Percentiles rank a stretch among this genome's conserved stretches.
Evolutionary conservation across 2,888 invertebrate species (phyloP).

Genomic region (Suillia variegata): DNA sequence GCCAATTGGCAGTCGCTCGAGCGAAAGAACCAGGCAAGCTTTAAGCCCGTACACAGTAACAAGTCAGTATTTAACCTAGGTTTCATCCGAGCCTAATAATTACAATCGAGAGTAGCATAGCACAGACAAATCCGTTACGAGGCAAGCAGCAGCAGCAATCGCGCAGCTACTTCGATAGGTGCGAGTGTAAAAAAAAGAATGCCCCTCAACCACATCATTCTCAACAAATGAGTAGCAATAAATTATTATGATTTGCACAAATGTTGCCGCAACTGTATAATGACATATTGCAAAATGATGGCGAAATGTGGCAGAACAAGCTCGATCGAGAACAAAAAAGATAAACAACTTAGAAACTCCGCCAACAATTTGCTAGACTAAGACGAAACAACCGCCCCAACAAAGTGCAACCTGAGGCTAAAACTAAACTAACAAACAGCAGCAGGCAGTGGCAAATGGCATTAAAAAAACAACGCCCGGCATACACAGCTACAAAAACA

Average conservation of each 20-base stretch:
- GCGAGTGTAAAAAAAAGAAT: background rate
- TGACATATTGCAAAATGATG: conserved; percentile 51
- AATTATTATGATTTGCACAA: conserved; percentile 58
- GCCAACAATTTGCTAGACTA: conserved; percentile 14
- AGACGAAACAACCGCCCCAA: conserved; percentile 17
- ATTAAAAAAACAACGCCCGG: conserved; percentile 2
- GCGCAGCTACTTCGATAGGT: background rate
- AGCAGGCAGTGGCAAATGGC: conserved; percentile 14
- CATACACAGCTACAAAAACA: background rate
- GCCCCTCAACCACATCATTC: conserved; percentile 16
- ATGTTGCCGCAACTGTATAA: conserved; percentile 51
- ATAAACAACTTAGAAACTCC: conserved; percentile 20
- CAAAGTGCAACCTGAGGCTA: conserved; percentile 17
- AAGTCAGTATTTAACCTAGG: background rate
- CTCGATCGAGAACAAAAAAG: conserved; percentile 12
- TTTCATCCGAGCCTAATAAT: conserved; percentile 1
- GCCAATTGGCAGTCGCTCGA: conserved; percentile 18
- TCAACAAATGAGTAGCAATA: conserved; percentile 51
- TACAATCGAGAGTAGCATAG: background rate
- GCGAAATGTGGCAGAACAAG: conserved; percentile 40
- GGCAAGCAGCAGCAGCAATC: background rate
- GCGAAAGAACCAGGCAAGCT: too few species aligned
- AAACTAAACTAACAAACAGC: conserved; percentile 20
- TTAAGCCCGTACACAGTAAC: too few species aligned
- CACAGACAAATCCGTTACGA: background rate